Evolutionary conservation across 2,797 vertebrate species (phyloP).

Genomic region (Phalloptychus januarius): DNA sequence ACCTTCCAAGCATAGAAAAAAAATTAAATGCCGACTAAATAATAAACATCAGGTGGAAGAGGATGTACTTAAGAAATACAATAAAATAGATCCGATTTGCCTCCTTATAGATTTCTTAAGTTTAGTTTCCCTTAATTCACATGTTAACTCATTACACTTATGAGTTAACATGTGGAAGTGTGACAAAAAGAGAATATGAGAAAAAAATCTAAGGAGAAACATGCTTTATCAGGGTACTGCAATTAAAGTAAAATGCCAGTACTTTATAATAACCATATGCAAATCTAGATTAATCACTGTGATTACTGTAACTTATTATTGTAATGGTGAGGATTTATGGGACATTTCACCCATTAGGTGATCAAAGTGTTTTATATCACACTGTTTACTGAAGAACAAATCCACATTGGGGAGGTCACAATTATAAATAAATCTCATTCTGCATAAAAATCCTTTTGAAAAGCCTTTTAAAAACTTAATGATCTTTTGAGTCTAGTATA

Average conservation of each 20-base stretch:
- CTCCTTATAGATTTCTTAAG: neutral
- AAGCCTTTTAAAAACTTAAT: conserved; percentile 12
- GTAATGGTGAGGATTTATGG: conserved; percentile 63
- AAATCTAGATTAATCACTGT: conserved; percentile 34
- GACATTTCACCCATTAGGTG: conserved; percentile 52
- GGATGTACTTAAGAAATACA: neutral
- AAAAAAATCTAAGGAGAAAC: neutral
- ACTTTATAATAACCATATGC: conserved; percentile 52
- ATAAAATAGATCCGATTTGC: neutral
- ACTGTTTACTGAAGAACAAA: conserved; percentile 34
- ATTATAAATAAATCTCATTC: conserved; percentile 9
- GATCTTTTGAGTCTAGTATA: neutral
- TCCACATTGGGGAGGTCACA: conserved; percentile 43
- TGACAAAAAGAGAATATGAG: neutral
- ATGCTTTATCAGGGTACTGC: neutral
- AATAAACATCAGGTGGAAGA: neutral
- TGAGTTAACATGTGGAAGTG: neutral
- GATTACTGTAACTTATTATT: conserved; percentile 59
- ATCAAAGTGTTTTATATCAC: conserved; percentile 44
- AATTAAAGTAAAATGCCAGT: conserved; percentile 43
- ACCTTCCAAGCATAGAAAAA: neutral
- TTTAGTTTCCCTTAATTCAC: too few species aligned
- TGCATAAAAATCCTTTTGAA: conserved; percentile 12
- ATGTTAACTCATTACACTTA: too few species aligned
- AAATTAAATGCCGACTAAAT: neutral